Evolutionary conservation across 2,113 vertebrate species (phyloP).

Genomic region (Macaca mulatta): DNA sequence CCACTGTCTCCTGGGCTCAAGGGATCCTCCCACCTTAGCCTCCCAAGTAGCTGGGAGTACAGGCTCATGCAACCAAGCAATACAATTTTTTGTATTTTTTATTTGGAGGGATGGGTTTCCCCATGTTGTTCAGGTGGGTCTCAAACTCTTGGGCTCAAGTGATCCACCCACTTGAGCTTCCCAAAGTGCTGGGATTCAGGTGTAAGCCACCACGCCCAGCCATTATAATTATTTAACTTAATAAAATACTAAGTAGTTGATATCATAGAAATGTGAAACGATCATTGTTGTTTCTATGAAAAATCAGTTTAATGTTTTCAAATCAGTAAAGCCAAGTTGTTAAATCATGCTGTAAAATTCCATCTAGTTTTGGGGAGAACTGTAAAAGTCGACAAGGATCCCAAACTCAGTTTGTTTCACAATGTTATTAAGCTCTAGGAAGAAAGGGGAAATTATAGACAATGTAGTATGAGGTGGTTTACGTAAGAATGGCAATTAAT

Average conservation of each 20-base stretch:
- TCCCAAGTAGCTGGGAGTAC: too few species aligned
- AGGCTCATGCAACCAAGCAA: too few species aligned
- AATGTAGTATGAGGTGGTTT: background rate
- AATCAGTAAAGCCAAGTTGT: background rate
- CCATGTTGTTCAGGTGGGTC: too few species aligned
- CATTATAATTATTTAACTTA: background rate
- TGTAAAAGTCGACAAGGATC: background rate
- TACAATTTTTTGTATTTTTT: too few species aligned
- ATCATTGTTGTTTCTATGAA: background rate
- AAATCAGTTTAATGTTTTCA: background rate
- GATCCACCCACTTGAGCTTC: too few species aligned
- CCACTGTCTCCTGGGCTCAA: too few species aligned
- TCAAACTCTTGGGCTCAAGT: too few species aligned
- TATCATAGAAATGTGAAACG: background rate
- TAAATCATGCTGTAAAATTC: background rate
- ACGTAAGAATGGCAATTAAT: background rate
- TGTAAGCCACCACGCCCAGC: too few species aligned
- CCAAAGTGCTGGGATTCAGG: too few species aligned
- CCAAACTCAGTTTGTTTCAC: background rate
- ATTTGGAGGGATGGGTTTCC: too few species aligned
- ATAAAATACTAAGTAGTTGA: background rate
- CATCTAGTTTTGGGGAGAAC: background rate
- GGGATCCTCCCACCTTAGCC: too few species aligned
- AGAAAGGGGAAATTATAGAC: background rate
- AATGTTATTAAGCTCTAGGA: background rate